Base-by-base conservation (phyloP, 2,797 vertebrate genomes). In the Poeciliopsis paucimaculata region DNA sequence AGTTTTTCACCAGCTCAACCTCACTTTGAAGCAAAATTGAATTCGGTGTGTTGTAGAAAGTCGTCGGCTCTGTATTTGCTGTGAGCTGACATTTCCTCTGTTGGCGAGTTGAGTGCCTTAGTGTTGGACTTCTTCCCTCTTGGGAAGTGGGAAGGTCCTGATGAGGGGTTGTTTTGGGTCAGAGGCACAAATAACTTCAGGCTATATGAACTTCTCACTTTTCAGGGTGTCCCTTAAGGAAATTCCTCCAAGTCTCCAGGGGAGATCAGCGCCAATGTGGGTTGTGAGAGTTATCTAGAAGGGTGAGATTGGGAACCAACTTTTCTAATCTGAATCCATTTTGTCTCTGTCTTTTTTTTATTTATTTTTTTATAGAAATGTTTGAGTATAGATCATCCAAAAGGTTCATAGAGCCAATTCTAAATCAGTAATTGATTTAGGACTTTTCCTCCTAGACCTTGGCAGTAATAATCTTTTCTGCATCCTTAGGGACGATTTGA, bases 1-100 rank as follows among this genome's bases (percentile, higher is more conserved):
- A 79, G 20, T 76, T 82, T 80, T 77, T 47, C 36, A 68, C 36
- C 64, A 41, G 9, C 39, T 68, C 9, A 39, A 13, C 4, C 64
- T 68, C 20, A 41, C 4, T 26, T 41, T 68, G 64, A 68, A 68
- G 11, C 64, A 68, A 26, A 12, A 64, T 36, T 8, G 16, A 64
- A 36, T 20, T 34, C 16, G 9, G 7, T 16, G 41, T 39, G 2
- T 23, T 39, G 64, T 26, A 41, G 3, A 26, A 26, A 41, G 34
- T 4, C 39, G 1, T 41, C 20, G 12, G 4, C 36, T 16, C 18
- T 26, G 41, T 11, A 2, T 41, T 41, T 68, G 20, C 10, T 68
- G 23, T 26, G 20, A 26, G 10, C 20, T 68, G 64, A 5, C 9
- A 66, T 34, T 5, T 62, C 55, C 26, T 60, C 28, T 34, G 5